Conservation (phyloP, 2,113 vertebrate genomes). For the Prunella himalayana region DNA sequence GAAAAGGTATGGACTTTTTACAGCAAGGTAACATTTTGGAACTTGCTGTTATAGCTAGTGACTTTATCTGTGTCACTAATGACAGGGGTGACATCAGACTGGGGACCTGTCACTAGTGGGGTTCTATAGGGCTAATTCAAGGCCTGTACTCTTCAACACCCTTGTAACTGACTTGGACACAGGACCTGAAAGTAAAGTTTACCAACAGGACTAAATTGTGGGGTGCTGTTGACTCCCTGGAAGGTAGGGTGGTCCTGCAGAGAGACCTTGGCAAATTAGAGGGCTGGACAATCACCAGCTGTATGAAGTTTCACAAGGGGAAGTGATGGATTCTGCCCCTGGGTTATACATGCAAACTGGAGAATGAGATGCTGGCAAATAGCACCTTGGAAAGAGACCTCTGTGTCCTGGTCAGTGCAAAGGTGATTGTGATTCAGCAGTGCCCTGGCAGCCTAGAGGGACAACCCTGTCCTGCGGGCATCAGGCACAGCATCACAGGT, state of each 20-base stretch:
- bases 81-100: background rate
- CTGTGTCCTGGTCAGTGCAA: background rate
- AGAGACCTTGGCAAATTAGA: background rate
- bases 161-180: background rate
- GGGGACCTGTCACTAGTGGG: background rate
- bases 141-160: background rate
- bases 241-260: background rate
- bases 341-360: background rate
- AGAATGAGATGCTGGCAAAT: background rate
- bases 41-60: no score
- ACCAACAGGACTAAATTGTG: background rate
- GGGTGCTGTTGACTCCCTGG: background rate
- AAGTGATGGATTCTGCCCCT: background rate
- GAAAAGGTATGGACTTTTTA: no score
- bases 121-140: background rate
- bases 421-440: background rate
- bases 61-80: no score
- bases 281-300: background rate
- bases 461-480: rapidly evolving
- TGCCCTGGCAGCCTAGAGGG: background rate
- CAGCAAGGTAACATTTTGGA: no score
- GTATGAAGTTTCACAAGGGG: background rate
- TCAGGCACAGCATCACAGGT: background rate
- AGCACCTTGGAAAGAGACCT: background rate
- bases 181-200: background rate